Percentiles rank a stretch among this genome's conserved stretches.
These are phyloP conservation scores for Colinus virginianus DNA, from an alignment of 2,113 vertebrate species.

Conservation along the genomic window DNA sequence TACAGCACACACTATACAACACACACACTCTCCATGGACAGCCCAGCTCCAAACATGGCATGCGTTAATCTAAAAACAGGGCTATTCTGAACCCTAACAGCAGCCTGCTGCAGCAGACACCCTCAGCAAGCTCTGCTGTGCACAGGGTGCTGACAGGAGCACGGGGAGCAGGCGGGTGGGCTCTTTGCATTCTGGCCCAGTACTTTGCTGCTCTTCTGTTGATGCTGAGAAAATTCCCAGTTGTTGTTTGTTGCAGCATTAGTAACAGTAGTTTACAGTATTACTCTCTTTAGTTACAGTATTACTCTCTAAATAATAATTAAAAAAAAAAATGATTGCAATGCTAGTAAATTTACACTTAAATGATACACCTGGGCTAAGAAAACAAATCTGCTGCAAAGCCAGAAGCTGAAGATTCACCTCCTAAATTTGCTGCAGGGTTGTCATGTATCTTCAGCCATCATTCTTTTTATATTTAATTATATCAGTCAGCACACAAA, in stretches of 20 bases:
- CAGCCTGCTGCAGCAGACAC: not conserved
- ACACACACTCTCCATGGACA: rapidly evolving
- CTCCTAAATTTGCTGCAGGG: not conserved
- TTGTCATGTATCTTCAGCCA: not conserved
- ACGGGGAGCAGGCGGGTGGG: not conserved
- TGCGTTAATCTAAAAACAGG: not conserved
- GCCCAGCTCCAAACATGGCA: not conserved
- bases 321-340: not conserved
- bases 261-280: not conserved
- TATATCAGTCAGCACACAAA: not conserved
- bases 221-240: not conserved
- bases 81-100: not conserved
- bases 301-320: not conserved
- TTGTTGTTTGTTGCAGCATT: not conserved
- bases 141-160: not conserved
- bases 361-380: not conserved
- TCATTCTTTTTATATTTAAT: not conserved
- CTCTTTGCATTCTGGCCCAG: not conserved
- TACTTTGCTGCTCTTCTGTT: not conserved
- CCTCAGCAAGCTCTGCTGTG: not conserved
- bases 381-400: not conserved
- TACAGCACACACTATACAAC: not conserved
- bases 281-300: not conserved
- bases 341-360: not conserved
- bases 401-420: not conserved